Conservation (phyloP, 2,113 vertebrate genomes). For the Gasterosteus nipponicus region DNA sequence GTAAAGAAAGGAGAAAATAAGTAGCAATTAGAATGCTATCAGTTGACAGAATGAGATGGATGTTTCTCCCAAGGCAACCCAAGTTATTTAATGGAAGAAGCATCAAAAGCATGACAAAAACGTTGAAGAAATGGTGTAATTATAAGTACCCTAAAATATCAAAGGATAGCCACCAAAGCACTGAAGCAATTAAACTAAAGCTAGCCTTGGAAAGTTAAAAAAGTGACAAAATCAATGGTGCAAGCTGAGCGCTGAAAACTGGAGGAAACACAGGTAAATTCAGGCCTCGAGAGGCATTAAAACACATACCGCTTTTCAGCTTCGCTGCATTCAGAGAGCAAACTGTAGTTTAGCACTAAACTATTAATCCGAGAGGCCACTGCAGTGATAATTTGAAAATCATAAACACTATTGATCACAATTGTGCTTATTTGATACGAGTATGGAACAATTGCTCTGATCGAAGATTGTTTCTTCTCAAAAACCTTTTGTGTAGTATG, state of each 20-base stretch:
- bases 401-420: constrained; percentile 27
- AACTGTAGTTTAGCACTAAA: constrained; percentile 27
- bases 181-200: constrained; percentile 54
- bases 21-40: constrained; percentile 59
- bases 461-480: background rate
- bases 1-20: constrained; percentile 40
- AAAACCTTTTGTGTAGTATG: constrained; percentile 1
- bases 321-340: constrained; percentile 46
- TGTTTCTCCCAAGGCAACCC: constrained; percentile 49
- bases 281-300: constrained; percentile 38
- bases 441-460: background rate
- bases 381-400: constrained; percentile 24
- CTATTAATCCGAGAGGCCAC: constrained; percentile 17
- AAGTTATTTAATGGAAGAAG: constrained; percentile 57
- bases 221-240: constrained; percentile 21
- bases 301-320: constrained; percentile 40
- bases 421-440: constrained; percentile 16
- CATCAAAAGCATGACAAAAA: constrained; percentile 29
- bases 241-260: constrained; percentile 16
- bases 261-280: constrained; percentile 57
- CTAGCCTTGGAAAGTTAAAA: constrained; percentile 29
- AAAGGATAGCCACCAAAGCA: constrained; percentile 58
- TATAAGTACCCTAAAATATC: constrained; percentile 61
- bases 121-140: constrained; percentile 51
- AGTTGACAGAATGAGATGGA: constrained; percentile 47